Percentiles rank a stretch among this genome's conserved stretches.
Evolutionary conservation across 2,888 invertebrate genomes (phyloP).

Genomic region (Drosophila aldrichi): DNA sequence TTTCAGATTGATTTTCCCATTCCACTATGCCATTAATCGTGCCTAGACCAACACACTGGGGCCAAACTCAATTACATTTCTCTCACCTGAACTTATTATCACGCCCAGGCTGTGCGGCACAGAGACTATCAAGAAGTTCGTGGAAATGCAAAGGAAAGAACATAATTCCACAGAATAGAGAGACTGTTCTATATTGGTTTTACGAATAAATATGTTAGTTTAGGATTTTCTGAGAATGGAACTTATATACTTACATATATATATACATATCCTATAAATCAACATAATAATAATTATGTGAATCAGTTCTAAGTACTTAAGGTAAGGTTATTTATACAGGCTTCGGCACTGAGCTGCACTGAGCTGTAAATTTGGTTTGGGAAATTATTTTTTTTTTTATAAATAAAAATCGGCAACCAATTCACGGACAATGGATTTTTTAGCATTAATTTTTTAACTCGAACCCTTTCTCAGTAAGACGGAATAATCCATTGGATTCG

Average conservation of each 20-base stretch:
- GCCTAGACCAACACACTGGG: neutral
- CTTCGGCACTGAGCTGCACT: too few relatives aligned
- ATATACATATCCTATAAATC: neutral
- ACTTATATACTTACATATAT: neutral
- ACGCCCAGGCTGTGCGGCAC: neutral
- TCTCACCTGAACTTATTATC: constrained; percentile 1
- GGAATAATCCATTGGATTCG: too few relatives aligned
- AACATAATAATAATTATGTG: neutral
- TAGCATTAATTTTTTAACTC: too few relatives aligned
- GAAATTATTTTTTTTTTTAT: too few relatives aligned
- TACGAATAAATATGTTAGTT: neutral
- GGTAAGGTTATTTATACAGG: too few relatives aligned
- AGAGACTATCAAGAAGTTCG: neutral
- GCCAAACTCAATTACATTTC: constrained; percentile 1
- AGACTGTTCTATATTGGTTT: neutral
- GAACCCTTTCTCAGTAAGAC: too few relatives aligned
- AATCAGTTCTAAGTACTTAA: neutral
- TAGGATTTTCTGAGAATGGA: neutral
- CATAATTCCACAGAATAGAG: neutral
- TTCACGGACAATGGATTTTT: too few relatives aligned
- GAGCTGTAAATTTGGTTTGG: too few relatives aligned
- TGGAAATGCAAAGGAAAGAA: neutral
- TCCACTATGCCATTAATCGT: neutral
- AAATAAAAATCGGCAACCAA: too few relatives aligned
- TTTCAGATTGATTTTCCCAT: neutral